Conservation (phyloP, 2,888 invertebrate genomes). For the Labia minor region DNA sequence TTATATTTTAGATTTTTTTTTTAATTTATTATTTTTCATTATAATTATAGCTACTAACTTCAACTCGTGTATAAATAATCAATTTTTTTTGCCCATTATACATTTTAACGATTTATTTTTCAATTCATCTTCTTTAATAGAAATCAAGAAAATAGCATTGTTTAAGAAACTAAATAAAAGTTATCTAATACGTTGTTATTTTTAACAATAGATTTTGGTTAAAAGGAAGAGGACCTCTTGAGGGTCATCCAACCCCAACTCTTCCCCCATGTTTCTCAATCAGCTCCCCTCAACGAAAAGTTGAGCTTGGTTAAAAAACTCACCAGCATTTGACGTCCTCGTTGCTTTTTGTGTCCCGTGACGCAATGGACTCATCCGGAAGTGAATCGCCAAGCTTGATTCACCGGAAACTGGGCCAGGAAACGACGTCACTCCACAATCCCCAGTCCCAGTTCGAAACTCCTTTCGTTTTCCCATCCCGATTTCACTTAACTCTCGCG, state of each 20-base stretch:
- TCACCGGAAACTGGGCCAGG: constrained; percentile 13
- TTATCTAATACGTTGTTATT: not conserved
- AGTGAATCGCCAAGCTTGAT: constrained; percentile 1
- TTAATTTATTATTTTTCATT: no score
- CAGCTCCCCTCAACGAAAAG: not conserved
- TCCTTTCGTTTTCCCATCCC: not conserved
- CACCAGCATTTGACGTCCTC: not conserved
- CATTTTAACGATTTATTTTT: no score
- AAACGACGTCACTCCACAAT: not conserved
- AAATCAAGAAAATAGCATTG: no score
- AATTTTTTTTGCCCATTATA: no score
- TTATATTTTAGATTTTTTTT: no score
- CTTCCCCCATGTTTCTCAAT: not conserved
- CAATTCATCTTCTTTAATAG: no score
- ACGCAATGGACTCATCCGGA: constrained; percentile 3
- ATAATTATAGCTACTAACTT: no score
- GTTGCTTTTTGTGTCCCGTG: not conserved
- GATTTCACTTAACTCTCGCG: not conserved
- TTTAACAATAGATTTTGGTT: not conserved
- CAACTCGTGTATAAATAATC: no score
- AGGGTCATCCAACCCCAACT: not conserved
- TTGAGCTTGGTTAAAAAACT: not conserved
- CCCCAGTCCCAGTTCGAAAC: no score
- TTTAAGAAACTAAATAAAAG: not conserved
- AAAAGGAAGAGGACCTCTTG: not conserved